Conservation (phyloP, 2,113 vertebrate genomes). For the Puma concolor region DNA sequence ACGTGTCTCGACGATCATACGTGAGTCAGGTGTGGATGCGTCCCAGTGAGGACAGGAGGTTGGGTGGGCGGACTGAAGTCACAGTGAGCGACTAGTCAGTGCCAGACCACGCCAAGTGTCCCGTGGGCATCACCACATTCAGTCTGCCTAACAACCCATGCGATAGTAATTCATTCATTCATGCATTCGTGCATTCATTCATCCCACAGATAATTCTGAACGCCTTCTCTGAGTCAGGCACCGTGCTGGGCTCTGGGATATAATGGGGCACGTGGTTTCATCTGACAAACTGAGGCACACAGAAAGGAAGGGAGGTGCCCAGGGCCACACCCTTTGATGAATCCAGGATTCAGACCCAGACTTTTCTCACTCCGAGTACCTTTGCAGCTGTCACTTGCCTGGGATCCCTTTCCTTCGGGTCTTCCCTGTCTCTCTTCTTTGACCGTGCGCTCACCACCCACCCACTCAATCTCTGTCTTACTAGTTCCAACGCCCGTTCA, state of each 20-base stretch:
- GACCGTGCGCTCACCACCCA: background rate
- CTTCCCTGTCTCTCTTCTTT: background rate
- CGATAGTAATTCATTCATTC: background rate
- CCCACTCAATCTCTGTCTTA: background rate
- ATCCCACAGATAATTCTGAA: background rate
- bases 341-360: background rate
- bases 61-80: background rate
- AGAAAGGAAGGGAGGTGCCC: background rate
- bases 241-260: background rate
- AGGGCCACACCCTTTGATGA: background rate
- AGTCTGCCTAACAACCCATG: background rate
- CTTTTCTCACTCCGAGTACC: background rate
- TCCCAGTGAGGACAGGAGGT: background rate
- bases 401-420: background rate
- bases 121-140: background rate
- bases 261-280: background rate
- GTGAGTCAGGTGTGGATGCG: fast-evolving
- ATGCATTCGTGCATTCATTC: background rate
- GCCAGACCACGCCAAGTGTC: fast-evolving
- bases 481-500: background rate
- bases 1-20: fast-evolving
- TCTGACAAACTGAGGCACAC: background rate
- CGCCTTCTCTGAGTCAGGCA: background rate
- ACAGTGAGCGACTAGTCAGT: fast-evolving
- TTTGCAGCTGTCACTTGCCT: no score